Evolutionary conservation across 2,113 vertebrate genomes (phyloP).

Genomic region (Camelus dromedarius): DNA sequence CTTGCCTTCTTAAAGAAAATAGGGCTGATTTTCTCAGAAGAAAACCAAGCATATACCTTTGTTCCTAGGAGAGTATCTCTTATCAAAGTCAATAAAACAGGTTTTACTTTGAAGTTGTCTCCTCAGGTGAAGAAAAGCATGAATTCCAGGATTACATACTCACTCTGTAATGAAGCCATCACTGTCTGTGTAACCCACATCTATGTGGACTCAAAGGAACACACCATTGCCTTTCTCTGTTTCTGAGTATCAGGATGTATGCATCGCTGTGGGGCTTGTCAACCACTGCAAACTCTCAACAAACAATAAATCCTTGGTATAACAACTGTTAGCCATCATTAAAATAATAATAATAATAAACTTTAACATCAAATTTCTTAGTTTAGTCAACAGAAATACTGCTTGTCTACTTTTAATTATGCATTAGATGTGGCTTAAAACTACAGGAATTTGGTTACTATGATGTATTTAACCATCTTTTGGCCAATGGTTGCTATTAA

Average conservation of each 20-base stretch:
- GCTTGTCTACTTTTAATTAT: neutral
- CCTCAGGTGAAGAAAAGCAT: neutral
- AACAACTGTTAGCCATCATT: neutral
- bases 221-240: neutral
- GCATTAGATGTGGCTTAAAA: neutral
- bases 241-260: neutral
- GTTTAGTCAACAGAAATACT: neutral
- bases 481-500: neutral
- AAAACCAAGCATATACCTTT: neutral
- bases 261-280: neutral
- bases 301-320: neutral
- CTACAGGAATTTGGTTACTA: neutral
- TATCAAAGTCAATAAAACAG: neutral
- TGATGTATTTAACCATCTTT: neutral
- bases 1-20: neutral
- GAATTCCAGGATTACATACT: neutral
- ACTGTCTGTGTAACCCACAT: neutral
- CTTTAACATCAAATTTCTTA: neutral
- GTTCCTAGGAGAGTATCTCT: neutral
- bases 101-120: neutral
- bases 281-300: neutral
- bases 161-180: neutral
- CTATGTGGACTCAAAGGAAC: neutral
- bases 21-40: neutral
- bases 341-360: neutral